Percentiles rank a stretch among this genome's conserved stretches.
Evolutionary conservation across 2,797 vertebrate genomes (phyloP).

Genomic region (Oophaga sylvatica): DNA sequence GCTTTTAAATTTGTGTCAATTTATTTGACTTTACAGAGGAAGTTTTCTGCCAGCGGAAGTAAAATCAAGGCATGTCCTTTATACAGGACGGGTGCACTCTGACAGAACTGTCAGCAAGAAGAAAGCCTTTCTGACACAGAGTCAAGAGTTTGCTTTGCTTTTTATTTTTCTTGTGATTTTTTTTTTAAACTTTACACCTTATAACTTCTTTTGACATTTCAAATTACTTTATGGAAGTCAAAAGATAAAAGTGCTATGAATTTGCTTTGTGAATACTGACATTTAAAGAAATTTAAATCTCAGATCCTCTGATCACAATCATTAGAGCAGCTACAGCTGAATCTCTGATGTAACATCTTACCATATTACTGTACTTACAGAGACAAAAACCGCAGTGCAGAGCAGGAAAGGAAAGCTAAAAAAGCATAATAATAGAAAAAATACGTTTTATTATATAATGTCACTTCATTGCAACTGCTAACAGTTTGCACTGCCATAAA

Average conservation of each 20-base stretch:
- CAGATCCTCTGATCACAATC: constrained; percentile 58
- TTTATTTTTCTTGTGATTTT: constrained; percentile 64
- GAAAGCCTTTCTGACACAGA: constrained; percentile 59
- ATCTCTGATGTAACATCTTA: constrained; percentile 64
- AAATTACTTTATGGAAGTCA: constrained; percentile 66
- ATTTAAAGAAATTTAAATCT: constrained; percentile 65
- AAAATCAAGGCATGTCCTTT: constrained; percentile 59
- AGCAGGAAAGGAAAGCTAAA: not conserved
- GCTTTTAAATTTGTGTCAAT: constrained; percentile 52
- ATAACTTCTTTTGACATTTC: constrained; percentile 65
- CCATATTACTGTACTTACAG: constrained; percentile 1
- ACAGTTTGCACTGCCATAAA: not conserved
- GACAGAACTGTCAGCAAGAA: constrained; percentile 60
- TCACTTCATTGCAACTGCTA: not conserved
- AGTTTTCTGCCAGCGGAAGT: constrained; percentile 40
- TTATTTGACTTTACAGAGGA: constrained; percentile 53
- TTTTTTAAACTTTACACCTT: constrained; percentile 58
- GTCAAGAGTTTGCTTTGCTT: constrained; percentile 59
- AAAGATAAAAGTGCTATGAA: constrained; percentile 66
- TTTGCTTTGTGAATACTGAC: constrained; percentile 67
- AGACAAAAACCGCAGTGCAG: not conserved
- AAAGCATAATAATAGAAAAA: not conserved
- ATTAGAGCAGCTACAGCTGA: constrained; percentile 59
- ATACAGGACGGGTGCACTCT: constrained; percentile 49
- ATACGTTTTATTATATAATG: not conserved